Evolutionary conservation across 2,888 invertebrate species (phyloP).

Genomic region (Pterostichus madidus): DNA sequence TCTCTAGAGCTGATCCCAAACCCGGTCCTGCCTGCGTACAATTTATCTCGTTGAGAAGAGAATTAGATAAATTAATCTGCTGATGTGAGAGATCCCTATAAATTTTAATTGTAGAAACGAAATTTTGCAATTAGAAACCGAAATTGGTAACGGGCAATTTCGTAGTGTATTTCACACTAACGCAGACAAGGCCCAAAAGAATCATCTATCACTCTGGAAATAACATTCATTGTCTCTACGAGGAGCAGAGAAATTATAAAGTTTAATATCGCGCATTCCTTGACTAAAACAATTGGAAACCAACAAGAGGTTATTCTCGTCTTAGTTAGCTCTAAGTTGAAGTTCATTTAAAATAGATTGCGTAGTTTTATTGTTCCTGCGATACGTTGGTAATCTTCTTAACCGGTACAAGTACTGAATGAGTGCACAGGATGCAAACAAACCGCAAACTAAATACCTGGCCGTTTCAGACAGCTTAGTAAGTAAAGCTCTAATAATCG

Average conservation of each 20-base stretch:
- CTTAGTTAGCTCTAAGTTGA: background rate
- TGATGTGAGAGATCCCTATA: constrained; percentile 58
- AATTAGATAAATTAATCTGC: constrained; percentile 65
- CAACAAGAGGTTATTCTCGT: constrained; percentile 19
- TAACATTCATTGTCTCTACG: constrained; percentile 36
- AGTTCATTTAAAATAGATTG: constrained; percentile 59
- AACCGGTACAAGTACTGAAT: constrained; percentile 30
- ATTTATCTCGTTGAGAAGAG: constrained; percentile 46
- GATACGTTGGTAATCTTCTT: constrained; percentile 60
- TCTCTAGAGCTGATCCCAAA: constrained; percentile 6
- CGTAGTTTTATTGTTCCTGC: constrained; percentile 52
- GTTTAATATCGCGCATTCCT: constrained; percentile 60
- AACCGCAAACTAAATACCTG: constrained; percentile 60
- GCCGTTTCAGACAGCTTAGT: constrained; percentile 48
- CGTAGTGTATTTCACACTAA: constrained; percentile 15
- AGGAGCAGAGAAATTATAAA: constrained; percentile 57
- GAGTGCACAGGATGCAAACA: constrained; percentile 26
- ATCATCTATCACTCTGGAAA: constrained; percentile 55
- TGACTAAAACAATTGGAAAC: background rate
- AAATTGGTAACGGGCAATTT: constrained; percentile 65
- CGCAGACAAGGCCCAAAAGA: constrained; percentile 33
- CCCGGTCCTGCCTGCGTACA: constrained; percentile 12
- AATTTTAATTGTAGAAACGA: constrained; percentile 66
- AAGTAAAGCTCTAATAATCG: constrained; percentile 63
- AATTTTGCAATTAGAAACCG: constrained; percentile 65